Evolutionary conservation across 2,113 vertebrate genomes (phyloP), one percentile per base, ranked within the genome.

Genomic region (Nyctibius bracteatus): DNA sequence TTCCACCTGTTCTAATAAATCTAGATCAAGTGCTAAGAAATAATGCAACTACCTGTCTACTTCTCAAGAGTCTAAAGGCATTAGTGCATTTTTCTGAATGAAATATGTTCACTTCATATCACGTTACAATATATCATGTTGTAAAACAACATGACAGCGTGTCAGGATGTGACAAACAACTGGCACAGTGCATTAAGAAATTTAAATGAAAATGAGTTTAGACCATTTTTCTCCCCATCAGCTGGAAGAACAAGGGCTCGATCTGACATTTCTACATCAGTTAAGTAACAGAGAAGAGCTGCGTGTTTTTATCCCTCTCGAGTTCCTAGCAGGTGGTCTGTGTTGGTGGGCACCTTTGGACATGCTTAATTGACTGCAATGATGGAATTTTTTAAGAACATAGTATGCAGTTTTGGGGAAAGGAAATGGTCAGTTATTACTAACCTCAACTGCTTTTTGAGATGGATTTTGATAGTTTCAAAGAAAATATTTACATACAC

Each of bases 141-240:
- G 81, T 96, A 81, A 95, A 96, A 66, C 86, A 95, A 83, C 52
- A 67, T 94, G 92, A 95, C 83, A 90, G 88, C 9, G 0, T 81
- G 81, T 95, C 90, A 95, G 84, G 28, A 68, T 93, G 88, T 94
- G 95, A 96, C 95, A 74, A 97, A 83, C 95, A 94, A 85, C 79
- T 84, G 57, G 95, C 84, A 71, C 4, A 17, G 25, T 46, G 72
- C 91, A 97, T 97, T 87, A 95, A 87, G 93, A 85, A 96, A 92
- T 96, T 83, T 95, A 97, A 97, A 96, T 95, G 83, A 81, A 97
- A 95, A 94, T 95, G 57, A 92, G 55, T 92, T 77, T 49, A 77
- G 93, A 85, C 49, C 88, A 92, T 85, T 90, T 90, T 91, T 88
- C 94, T 94, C 95, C 80, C 96, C 78, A 94, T 94, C 94, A 91